A percentile compares a stretch with the other conserved stretches of the same genome.
Evolutionary conservation across 2,113 vertebrate species (phyloP).

Genomic region (Nicator chloris): DNA sequence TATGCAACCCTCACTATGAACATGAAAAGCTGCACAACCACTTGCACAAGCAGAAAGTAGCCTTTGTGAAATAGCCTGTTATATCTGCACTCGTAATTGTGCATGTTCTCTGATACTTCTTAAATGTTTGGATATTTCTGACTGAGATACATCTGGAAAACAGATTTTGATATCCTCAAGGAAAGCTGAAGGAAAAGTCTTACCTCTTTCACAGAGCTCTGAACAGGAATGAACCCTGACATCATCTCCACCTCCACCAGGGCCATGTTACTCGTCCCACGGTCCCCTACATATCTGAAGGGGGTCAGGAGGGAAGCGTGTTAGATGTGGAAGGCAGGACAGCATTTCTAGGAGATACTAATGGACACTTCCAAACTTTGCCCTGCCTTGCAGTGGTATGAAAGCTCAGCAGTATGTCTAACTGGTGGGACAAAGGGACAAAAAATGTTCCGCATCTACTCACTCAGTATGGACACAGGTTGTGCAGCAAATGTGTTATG

Average conservation of each 20-base stretch:
- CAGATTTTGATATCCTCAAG: not conserved
- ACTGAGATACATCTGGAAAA: not conserved
- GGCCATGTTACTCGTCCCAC: conserved; percentile 33
- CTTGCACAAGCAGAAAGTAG: not conserved
- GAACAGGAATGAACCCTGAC: conserved; percentile 31
- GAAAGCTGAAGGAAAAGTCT: not conserved
- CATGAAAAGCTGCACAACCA: not conserved
- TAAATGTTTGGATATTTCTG: not conserved
- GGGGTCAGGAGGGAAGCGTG: not conserved
- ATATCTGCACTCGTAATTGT: not conserved
- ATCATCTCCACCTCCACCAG: conserved; percentile 30
- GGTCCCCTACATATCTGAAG: conserved; percentile 3
- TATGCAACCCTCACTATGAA: not conserved
- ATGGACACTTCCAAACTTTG: not conserved
- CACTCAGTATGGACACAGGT: not conserved
- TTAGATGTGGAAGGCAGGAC: not conserved
- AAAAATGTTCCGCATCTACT: not conserved
- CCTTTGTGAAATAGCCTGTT: not conserved
- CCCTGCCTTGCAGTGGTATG: not conserved
- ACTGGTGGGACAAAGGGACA: not conserved
- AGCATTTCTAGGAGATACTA: not conserved
- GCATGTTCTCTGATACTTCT: not conserved
- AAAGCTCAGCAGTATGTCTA: not conserved
- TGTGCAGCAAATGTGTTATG: not conserved
- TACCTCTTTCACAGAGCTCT: conserved; percentile 4